Evolutionary conservation across 2,888 invertebrate species (phyloP).

Genomic region (Cheilosia vulpina): DNA sequence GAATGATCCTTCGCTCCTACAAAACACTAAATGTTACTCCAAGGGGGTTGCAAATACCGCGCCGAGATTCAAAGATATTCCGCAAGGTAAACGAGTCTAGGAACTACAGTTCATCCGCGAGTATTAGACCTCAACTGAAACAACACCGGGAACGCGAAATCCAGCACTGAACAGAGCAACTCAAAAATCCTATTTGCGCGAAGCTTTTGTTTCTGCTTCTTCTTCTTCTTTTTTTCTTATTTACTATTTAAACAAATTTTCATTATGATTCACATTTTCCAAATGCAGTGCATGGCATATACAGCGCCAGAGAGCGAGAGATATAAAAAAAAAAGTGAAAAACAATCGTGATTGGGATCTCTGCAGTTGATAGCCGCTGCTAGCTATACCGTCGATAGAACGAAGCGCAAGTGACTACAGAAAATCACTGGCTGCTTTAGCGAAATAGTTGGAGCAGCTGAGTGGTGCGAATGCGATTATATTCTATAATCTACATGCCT

Average conservation of each 20-base stretch:
- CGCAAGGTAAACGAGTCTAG: slow-evolving; percentile 10
- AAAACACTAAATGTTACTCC: slow-evolving; percentile 12
- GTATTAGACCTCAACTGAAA: slow-evolving; percentile 56
- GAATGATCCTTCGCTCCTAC: slow-evolving; percentile 30
- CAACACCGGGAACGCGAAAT: slow-evolving; percentile 23
- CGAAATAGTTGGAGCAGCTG: slow-evolving; percentile 17
- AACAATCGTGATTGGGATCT: background rate
- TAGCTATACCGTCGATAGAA: slow-evolving; percentile 33
- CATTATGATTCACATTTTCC: slow-evolving; percentile 19
- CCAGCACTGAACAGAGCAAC: slow-evolving; percentile 40
- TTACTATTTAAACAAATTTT: slow-evolving; percentile 28
- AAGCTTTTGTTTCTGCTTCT: slow-evolving; percentile 51
- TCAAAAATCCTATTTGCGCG: background rate
- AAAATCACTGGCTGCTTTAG: background rate
- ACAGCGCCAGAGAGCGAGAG: background rate
- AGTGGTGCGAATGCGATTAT: background rate
- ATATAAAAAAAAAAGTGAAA: slow-evolving; percentile 17
- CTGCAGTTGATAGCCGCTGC: slow-evolving; percentile 42
- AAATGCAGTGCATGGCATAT: slow-evolving; percentile 14
- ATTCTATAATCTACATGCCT: background rate
- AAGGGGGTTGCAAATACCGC: slow-evolving; percentile 17
- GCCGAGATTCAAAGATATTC: slow-evolving; percentile 36
- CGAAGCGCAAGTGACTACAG: slow-evolving; percentile 43
- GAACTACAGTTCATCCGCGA: slow-evolving; percentile 40
- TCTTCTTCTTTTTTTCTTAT: background rate